Base-by-base conservation (phyloP, 2,888 invertebrate genomes). In the Drosophila niveifrons region DNA sequence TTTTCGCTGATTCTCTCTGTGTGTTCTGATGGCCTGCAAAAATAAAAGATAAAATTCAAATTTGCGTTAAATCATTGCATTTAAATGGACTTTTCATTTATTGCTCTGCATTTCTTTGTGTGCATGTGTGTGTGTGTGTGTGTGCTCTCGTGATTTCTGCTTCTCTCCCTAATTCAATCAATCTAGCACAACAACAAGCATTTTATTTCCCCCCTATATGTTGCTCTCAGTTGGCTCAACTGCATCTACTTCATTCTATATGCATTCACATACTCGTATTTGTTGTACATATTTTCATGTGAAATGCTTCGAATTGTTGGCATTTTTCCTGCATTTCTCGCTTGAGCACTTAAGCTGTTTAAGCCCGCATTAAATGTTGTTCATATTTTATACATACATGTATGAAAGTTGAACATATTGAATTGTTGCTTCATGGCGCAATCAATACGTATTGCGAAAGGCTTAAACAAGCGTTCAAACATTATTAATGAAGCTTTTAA, bases 21-120 rank as follows among this genome's bases (percentile, higher is more conserved):
- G 9, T 67, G 56, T 7, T 17, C 56, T 13, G 59, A 8, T 57
- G 47, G 52, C 29, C 88, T 84, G 88, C 23, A 84, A 78, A 79
- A 66, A 75, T 63, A 55, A 23, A 44, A 70, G 51, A 82, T 53
- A 72, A 78, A 81, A 75, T 47, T 61, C 50, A 41, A 44, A 62
- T 58, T 52, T 67, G 55, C 66, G 43, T 79, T 72, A 72, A 79
- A 63, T 75, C 57, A 68, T 76, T 59, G 58, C 67, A 52, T 46
- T 66, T 55, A 48, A 63, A 52, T 72, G 44, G 36, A 18, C 39
- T 50, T 55, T 57, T 58, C 15, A 50, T 44, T 39, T 53, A 23
- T 47, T 8, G 15, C 15, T 62, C 11, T 13, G 8, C 13, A 2
- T 43, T 18, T 41, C 15, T 29, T 3, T 13, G 31, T 28, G 15